Base-by-base conservation (phyloP, 2,888 invertebrate species). In the Chydorus sphaericus region DNA sequence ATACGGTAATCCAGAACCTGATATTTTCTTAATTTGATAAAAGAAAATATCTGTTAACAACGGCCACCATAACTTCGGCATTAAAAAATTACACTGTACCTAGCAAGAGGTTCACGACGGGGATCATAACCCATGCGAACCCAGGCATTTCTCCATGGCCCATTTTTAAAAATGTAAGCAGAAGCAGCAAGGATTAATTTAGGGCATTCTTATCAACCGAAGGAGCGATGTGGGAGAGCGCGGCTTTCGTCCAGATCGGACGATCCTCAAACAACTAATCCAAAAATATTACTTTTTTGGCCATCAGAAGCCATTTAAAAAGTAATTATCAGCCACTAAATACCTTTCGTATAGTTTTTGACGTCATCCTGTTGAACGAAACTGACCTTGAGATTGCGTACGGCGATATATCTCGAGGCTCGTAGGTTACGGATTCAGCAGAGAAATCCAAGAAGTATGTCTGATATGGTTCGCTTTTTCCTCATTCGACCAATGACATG, bases 81-180 rank as follows among this genome's bases (percentile, higher is more conserved):
- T n/a, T n/a, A n/a, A n/a, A n/a, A n/a, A n/a, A n/a, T n/a, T n/a
- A 98, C 97, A 68, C 88, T 94, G 54, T 80, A 79, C 62, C 88
- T 81, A 2, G 92, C 77, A 2, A 73, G 72, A 4, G 83, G 81
- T 60, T 89, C 81, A 62, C 80, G 82, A 28, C 89, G 76, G 0
- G 97, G 96, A 72, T 98, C 93, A 66, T 89, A 96, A 0, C 94
- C 94, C 65, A 83, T 83, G 63, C 77, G 80, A 1, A 90, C 82
- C 88, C 96, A 98, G 67, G 88, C 77, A 54, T 83, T 79, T 61
- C 92, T 77, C 92, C 94, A 98, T 0, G 94, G 97, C 0, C 98
- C 97, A 59, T 81, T 84, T 55, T 78, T 75, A 69, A 85, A 88
- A 67, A 90, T 89, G 68, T 88, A 86, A 0, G 90, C 88, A 4